A percentile compares a stretch with the other conserved stretches of the same genome.
Evolutionary conservation across 2,888 invertebrate species (phyloP).

Genomic region (Nesidiocoris tenuis): DNA sequence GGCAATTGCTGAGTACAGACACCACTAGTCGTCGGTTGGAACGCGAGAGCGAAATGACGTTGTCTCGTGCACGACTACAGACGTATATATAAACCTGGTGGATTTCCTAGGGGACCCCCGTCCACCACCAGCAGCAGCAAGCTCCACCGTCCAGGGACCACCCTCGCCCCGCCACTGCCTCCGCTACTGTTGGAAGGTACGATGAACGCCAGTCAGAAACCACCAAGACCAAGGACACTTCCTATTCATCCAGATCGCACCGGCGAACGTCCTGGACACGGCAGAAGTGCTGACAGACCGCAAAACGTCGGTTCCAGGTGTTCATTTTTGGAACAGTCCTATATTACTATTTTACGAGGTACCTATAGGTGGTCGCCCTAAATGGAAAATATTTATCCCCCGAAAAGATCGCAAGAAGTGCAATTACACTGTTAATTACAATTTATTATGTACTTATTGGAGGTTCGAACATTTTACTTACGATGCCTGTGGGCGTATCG

Average conservation of each 20-base stretch:
- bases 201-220: neutral
- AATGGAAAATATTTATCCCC: too few relatives aligned
- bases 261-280: neutral
- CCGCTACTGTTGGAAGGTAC: neutral
- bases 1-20: neutral
- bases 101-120: slow-evolving; percentile 33
- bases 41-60: slow-evolving; percentile 32
- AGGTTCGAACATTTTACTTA: too few relatives aligned
- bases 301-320: too few relatives aligned
- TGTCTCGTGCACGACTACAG: neutral
- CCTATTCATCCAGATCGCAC: slow-evolving; percentile 26
- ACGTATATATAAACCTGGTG: slow-evolving; percentile 35
- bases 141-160: too few relatives aligned
- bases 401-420: too few relatives aligned
- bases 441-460: too few relatives aligned
- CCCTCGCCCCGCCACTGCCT: neutral
- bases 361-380: too few relatives aligned
- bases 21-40: slow-evolving; percentile 19
- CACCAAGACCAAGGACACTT: slow-evolving; percentile 38
- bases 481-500: too few relatives aligned
- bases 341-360: too few relatives aligned
- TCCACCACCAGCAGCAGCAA: neutral
- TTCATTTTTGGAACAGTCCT: too few relatives aligned
- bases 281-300: too few relatives aligned
- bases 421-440: too few relatives aligned